A percentile compares a stretch with the other conserved stretches of the same genome.
These are phyloP conservation scores for Esox lucius DNA, from an alignment of 2,797 vertebrate species.

Conservation along the genomic window DNA sequence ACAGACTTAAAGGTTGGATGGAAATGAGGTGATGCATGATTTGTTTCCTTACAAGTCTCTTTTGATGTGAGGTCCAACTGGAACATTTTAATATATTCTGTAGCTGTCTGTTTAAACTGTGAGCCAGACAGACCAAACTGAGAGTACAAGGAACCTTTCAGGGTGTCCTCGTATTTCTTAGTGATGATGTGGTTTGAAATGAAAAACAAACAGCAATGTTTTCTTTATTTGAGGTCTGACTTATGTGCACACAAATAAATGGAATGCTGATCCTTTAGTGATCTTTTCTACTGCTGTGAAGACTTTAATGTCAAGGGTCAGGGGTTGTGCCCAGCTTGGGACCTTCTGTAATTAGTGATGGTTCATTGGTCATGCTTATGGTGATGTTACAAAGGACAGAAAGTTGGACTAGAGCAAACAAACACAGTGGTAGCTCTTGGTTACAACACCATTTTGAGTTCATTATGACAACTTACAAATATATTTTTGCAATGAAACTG, in stretches of 20 bases:
- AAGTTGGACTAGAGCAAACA: neutral
- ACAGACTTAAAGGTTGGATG: neutral
- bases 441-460: neutral
- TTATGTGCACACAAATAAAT: neutral
- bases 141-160: neutral
- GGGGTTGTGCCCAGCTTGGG: conserved; percentile 40
- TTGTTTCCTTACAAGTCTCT: neutral
- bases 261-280: conserved; percentile 11
- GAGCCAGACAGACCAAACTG: neutral
- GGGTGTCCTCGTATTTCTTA: neutral
- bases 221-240: neutral
- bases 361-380: conserved; percentile 39
- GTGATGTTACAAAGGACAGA: conserved; percentile 30
- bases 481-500: neutral
- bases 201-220: neutral
- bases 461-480: neutral
- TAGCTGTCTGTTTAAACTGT: neutral
- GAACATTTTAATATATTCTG: neutral
- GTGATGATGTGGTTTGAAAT: neutral
- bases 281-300: conserved; percentile 42
- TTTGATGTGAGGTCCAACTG: conserved; percentile 2
- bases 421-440: conserved; percentile 10
- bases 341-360: conserved; percentile 59
- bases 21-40: neutral
- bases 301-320: conserved; percentile 53